Base-by-base conservation (phyloP, 2,113 vertebrate genomes). In the Callipepla squamata region DNA sequence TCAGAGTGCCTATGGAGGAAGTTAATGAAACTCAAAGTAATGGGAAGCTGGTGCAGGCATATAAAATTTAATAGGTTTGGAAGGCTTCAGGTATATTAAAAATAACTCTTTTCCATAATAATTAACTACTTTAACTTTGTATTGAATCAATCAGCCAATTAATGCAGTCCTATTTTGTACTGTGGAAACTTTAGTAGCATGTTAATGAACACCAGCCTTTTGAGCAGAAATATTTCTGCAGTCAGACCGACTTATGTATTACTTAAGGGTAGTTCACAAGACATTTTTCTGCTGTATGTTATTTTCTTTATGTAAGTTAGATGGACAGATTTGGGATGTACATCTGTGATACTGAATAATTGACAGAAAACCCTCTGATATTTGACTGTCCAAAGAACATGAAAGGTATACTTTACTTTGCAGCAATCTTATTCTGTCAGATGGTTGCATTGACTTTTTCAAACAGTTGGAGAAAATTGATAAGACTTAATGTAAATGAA, bases 271-370 rank as follows among this genome's bases (percentile, higher is more conserved):
- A 89, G 13, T 45, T 88, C 66, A 78, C 48, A 32, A 32, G 57
- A 91, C 19, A 4, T 85, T 91, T 92, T 84, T 85, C 58, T 87
- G 75, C 59, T 86, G 44, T 80, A 57, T 85, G 74, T 85, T 92
- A 55, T 84, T 87, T 91, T 61, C 13, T 50, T 88, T 89, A 47
- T 85, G n/a, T 76, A 93, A 87, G 93, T 55, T 85, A 94, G 93
- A 87, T 87, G 78, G 92, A 88, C 82, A 92, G 73, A 96, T 95
- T 93, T 96, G 65, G 93, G 90, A 83, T 96, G 93, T 94, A 83
- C 17, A 47, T 85, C 61, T 93, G 28, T 47, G 73, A 47, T 92
- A 67, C 47, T 30, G 32, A 61, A 51, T 89, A 93, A 91, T 42
- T 91, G 95, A 88, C 85, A 92, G 93, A 85, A 95, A 90, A 87